Evolutionary conservation across 1,140 invertebrate genomes (phyloP).

Genomic region (Planococcus citri): DNA sequence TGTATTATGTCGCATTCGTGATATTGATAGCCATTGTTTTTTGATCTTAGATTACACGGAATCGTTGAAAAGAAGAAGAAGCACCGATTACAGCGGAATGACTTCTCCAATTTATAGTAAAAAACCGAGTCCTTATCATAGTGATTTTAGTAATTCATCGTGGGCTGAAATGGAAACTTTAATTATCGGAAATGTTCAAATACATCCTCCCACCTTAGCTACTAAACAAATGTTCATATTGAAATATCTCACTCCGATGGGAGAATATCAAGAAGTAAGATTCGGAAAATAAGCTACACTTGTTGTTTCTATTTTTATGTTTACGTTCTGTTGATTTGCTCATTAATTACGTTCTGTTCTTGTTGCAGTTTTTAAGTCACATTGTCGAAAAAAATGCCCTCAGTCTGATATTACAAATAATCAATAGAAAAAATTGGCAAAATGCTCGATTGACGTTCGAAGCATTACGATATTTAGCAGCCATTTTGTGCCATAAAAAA

Average conservation of each 20-base stretch:
- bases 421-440: slow-evolving; percentile 74
- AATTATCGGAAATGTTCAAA: slow-evolving; percentile 71
- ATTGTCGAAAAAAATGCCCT: slow-evolving; percentile 86
- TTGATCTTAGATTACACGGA: not conserved
- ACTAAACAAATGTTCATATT: slow-evolving; percentile 85
- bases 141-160: slow-evolving; percentile 53
- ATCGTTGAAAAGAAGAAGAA: not conserved
- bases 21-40: too few species aligned
- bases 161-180: slow-evolving; percentile 81
- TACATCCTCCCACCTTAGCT: slow-evolving; percentile 71
- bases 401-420: slow-evolving; percentile 75
- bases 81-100: slow-evolving; percentile 17
- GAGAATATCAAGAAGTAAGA: slow-evolving; percentile 86
- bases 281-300: too few species aligned
- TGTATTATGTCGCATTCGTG: too few species aligned
- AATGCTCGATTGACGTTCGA: slow-evolving; percentile 86
- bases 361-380: slow-evolving; percentile 63
- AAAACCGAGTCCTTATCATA: slow-evolving; percentile 21
- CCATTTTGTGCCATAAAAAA: slow-evolving; percentile 91
- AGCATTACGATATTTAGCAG: slow-evolving; percentile 82
- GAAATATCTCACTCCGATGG: slow-evolving; percentile 83
- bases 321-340: too few species aligned
- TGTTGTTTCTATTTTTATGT: too few species aligned
- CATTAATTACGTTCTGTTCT: slow-evolving; percentile 23
- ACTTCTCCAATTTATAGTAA: slow-evolving; percentile 24